phyloP scores from a whole-genome alignment of 2,888 invertebrate species.

The Hanleya hanleyi region DNA sequence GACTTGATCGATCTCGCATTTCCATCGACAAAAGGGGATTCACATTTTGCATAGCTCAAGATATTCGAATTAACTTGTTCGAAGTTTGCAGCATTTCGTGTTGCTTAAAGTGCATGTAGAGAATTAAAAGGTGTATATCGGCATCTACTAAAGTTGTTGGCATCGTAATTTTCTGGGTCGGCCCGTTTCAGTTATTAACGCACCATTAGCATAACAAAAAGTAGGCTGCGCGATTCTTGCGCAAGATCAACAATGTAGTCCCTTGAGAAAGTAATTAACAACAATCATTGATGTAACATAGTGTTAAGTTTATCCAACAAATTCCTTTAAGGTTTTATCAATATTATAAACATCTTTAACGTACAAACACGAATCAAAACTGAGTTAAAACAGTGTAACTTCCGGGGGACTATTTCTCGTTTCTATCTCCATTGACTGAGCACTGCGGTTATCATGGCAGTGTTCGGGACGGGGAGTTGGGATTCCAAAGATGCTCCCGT shows the following conservation, averaged over 20 bases:
- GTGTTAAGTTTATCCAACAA: too few species aligned
- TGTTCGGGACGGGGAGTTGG: background rate
- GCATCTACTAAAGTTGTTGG: background rate
- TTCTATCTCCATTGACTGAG: background rate
- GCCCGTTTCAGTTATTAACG: background rate
- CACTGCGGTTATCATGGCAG: background rate
- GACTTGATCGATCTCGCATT: too few species aligned
- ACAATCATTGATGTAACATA: too few species aligned
- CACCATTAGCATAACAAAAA: conserved; percentile 6
- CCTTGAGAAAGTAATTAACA: background rate
- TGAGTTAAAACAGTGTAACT: background rate
- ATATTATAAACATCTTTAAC: background rate
- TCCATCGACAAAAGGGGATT: too few species aligned
- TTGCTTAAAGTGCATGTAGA: too few species aligned
- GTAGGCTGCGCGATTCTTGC: background rate
- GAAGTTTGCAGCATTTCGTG: too few species aligned
- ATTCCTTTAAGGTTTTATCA: too few species aligned
- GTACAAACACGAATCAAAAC: background rate
- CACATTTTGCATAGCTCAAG: too few species aligned
- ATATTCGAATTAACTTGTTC: too few species aligned
- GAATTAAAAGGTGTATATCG: background rate
- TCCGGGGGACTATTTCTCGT: background rate
- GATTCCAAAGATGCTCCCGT: background rate
- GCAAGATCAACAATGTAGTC: conserved; percentile 1
- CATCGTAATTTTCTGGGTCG: conserved; percentile 4